Percentiles rank a stretch among this genome's conserved stretches.
Evolutionary conservation across 2,113 vertebrate genomes (phyloP).

Genomic region (Oncorhynchus mykiss): DNA sequence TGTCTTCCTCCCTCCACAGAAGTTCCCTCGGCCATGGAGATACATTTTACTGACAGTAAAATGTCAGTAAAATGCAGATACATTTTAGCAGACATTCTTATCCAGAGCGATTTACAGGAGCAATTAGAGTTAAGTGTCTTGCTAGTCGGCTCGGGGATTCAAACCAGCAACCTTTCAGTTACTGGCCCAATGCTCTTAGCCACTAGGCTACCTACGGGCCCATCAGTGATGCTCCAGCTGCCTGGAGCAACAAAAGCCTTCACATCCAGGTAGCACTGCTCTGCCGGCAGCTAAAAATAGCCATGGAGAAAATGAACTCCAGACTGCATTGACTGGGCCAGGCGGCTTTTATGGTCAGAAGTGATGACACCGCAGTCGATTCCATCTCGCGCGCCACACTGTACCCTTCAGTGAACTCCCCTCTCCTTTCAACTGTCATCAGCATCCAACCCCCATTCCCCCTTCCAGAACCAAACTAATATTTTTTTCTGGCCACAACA

Average conservation of each 20-base stretch:
- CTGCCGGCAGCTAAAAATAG: constrained; percentile 66
- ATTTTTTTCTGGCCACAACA: background rate
- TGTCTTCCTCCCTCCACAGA: background rate
- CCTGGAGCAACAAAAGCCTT: constrained; percentile 65
- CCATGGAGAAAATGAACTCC: constrained; percentile 59
- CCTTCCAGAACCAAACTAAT: background rate
- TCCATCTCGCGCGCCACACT: constrained; percentile 40
- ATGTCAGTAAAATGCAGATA: constrained; percentile 33
- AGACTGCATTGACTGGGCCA: constrained; percentile 65
- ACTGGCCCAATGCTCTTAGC: no score
- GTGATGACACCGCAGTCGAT: constrained; percentile 67
- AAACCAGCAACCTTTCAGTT: no score
- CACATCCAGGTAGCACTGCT: constrained; percentile 59
- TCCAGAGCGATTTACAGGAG: no score
- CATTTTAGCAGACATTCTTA: no score
- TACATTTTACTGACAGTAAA: no score
- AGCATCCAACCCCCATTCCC: constrained; percentile 6
- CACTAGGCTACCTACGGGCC: background rate
- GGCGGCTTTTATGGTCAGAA: constrained; percentile 65
- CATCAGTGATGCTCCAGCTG: constrained; percentile 44
- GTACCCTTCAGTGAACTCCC: constrained; percentile 24
- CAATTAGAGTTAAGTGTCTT: no score
- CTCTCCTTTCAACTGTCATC: constrained; percentile 23
- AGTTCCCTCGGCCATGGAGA: constrained; percentile 24
- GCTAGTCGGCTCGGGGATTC: no score